Evolutionary conservation across 1,140 invertebrate genomes (phyloP).

Genomic region (Agrypnia vestita): DNA sequence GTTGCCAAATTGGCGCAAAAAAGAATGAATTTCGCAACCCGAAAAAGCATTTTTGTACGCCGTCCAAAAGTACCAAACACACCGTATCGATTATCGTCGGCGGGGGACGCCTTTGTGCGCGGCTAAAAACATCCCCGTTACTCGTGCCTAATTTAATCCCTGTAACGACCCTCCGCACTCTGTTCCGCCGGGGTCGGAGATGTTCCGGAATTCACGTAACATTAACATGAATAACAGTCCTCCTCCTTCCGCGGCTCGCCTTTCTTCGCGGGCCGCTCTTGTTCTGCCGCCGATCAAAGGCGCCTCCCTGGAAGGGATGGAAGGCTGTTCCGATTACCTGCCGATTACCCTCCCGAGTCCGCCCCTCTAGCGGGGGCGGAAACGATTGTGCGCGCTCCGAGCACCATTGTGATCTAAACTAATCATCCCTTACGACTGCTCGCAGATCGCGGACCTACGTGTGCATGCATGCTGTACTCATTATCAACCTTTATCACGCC

Average conservation of each 20-base stretch:
- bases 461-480: too few species aligned
- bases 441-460: too few species aligned
- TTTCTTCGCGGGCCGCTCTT: neutral
- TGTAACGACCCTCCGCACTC: constrained; percentile 23
- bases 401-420: neutral
- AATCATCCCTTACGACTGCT: neutral
- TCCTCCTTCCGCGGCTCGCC: neutral
- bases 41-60: neutral
- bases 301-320: constrained; percentile 19
- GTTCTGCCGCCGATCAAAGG: constrained; percentile 50
- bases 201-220: constrained; percentile 59
- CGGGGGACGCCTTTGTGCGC: neutral
- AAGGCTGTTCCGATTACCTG: constrained; percentile 55
- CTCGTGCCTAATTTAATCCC: constrained; percentile 59
- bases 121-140: constrained; percentile 51
- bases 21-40: too few species aligned
- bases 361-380: constrained; percentile 12
- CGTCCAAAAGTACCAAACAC: neutral
- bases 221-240: constrained; percentile 60
- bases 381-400: constrained; percentile 26
- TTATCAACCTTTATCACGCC: too few species aligned
- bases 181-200: constrained; percentile 7
- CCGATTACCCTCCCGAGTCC: constrained; percentile 54
- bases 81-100: constrained; percentile 20
- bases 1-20: too few species aligned